Conservation (phyloP, 2,113 vertebrate species). For the Uria aalge region DNA sequence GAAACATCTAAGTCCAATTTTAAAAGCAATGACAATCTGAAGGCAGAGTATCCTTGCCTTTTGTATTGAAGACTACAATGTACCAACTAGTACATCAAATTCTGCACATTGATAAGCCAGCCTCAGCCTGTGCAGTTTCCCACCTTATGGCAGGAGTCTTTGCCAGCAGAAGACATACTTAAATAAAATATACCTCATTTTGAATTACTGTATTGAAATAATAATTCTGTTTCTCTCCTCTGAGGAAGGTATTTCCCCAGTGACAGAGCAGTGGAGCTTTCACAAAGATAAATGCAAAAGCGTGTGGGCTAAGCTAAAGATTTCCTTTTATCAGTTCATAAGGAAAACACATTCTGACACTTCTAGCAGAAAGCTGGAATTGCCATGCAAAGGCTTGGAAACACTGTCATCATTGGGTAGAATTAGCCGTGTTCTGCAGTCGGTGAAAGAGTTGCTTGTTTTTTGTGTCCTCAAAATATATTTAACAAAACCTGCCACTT, state of each 20-base stretch:
- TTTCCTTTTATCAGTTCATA: not conserved
- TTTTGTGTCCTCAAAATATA: not conserved
- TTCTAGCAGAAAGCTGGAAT: not conserved
- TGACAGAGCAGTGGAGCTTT: not conserved
- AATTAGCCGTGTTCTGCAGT: not conserved
- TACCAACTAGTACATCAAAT: not conserved
- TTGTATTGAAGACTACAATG: not conserved
- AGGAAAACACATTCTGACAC: not conserved
- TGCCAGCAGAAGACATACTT: not conserved
- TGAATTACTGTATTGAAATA: not conserved
- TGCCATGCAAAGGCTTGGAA: not conserved
- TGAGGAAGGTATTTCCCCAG: not conserved
- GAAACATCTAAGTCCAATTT: not conserved
- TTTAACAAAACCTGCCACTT: not conserved
- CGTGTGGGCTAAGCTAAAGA: not conserved
- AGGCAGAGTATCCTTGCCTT: not conserved
- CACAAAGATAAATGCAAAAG: not conserved
- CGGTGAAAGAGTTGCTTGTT: not conserved
- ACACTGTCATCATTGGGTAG: not conserved
- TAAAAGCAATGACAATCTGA: not conserved
- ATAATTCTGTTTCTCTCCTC: not conserved
- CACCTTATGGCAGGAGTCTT: not conserved
- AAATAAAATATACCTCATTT: not conserved
- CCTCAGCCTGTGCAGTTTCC: not conserved
- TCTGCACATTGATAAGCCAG: not conserved